A percentile compares a stretch with the other conserved stretches of the same genome.
phyloP scores from a whole-genome alignment of 2,797 vertebrate genomes.

The Catharus ustulatus region DNA sequence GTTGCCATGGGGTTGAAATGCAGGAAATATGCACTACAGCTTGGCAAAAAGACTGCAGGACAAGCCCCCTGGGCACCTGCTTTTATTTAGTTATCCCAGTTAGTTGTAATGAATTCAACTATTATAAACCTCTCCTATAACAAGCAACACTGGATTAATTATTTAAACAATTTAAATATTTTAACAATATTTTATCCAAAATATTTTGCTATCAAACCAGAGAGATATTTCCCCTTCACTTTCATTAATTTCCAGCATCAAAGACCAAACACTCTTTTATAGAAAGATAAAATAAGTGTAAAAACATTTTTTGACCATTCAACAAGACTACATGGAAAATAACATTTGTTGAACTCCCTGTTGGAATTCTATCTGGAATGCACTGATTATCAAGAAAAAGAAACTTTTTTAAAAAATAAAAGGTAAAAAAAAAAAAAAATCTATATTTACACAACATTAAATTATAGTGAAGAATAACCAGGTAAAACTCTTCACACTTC shows the following conservation, averaged over 20 bases:
- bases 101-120: background rate
- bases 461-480: background rate
- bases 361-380: background rate
- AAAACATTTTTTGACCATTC: background rate
- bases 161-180: too few species aligned
- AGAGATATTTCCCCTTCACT: background rate
- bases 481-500: background rate
- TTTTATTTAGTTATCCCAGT: background rate
- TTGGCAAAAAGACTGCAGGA: background rate
- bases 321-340: background rate
- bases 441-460: background rate
- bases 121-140: background rate
- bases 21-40: background rate
- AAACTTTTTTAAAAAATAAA: background rate
- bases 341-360: background rate
- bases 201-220: background rate
- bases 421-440: background rate
- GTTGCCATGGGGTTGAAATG: background rate
- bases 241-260: background rate
- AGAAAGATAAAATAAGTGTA: background rate
- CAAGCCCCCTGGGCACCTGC: background rate
- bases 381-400: background rate
- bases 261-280: background rate
- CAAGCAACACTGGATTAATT: background rate
- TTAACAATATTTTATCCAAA: background rate